phyloP scores from a whole-genome alignment of 2,888 invertebrate species.

The Synanthedon vespiformis region DNA sequence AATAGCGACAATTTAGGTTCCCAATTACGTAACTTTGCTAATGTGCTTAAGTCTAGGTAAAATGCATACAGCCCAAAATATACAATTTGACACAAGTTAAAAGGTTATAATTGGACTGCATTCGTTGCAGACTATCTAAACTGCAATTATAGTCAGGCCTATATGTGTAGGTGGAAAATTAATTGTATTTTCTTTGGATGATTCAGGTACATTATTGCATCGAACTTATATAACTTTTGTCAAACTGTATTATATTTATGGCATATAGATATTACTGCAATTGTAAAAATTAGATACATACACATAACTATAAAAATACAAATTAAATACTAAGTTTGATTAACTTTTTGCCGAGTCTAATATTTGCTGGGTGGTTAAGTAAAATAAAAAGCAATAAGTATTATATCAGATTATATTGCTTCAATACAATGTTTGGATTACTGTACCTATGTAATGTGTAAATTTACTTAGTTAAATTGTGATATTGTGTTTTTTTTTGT shows the following conservation, averaged over 20 bases:
- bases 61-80: constrained; percentile 30
- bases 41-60: constrained; percentile 69
- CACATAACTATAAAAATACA: constrained; percentile 44
- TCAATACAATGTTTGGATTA: constrained; percentile 37
- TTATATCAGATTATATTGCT: constrained; percentile 41
- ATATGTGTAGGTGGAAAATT: too few relatives aligned
- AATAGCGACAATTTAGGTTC: constrained; percentile 45
- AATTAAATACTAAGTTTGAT: constrained; percentile 31
- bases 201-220: too few relatives aligned
- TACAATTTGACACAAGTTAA: not conserved
- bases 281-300: constrained; percentile 55
- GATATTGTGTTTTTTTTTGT: constrained; percentile 50
- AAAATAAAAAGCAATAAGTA: constrained; percentile 44
- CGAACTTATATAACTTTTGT: too few relatives aligned
- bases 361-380: constrained; percentile 23
- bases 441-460: constrained; percentile 22
- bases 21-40: constrained; percentile 60
- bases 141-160: too few relatives aligned
- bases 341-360: constrained; percentile 31
- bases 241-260: constrained; percentile 39
- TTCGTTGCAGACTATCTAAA: too few relatives aligned
- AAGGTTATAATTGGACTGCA: constrained; percentile 4
- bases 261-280: constrained; percentile 61
- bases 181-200: too few relatives aligned
- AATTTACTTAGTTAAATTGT: constrained; percentile 63